A percentile compares a stretch with the other conserved stretches of the same genome.
These are phyloP conservation scores for Scaptomyza tumidula DNA, from an alignment of 2,888 invertebrate genomes.

Conservation along the genomic window DNA sequence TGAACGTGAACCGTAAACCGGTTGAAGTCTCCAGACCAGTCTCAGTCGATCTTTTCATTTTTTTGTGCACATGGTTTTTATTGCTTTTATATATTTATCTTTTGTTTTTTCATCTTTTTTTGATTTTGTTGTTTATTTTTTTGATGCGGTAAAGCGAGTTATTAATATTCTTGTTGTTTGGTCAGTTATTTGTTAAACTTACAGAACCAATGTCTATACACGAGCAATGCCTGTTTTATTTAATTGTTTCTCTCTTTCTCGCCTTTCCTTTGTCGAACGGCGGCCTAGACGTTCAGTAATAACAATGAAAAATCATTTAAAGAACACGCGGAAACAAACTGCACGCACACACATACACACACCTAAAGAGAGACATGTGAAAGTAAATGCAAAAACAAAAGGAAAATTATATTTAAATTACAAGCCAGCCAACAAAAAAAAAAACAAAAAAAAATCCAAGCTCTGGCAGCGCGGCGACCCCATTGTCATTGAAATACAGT, in stretches of 20 bases:
- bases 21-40: slow-evolving; percentile 29
- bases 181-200: slow-evolving; percentile 26
- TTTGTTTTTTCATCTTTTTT: slow-evolving; percentile 14
- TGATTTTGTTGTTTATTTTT: slow-evolving; percentile 7
- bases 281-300: slow-evolving; percentile 32
- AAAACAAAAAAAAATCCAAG: slow-evolving; percentile 33
- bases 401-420: slow-evolving; percentile 32
- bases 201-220: slow-evolving; percentile 17
- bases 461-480: slow-evolving; percentile 53
- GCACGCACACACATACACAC: slow-evolving; percentile 2
- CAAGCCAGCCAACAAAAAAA: slow-evolving; percentile 25
- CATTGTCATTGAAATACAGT: slow-evolving; percentile 78
- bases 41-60: slow-evolving; percentile 18
- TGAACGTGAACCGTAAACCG: slow-evolving; percentile 56
- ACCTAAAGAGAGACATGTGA: slow-evolving; percentile 30
- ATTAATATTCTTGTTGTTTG: slow-evolving; percentile 36
- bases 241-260: slow-evolving; percentile 2
- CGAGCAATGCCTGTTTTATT: slow-evolving; percentile 9
- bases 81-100: slow-evolving; percentile 41
- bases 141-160: slow-evolving; percentile 27
- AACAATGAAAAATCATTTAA: slow-evolving; percentile 29
- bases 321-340: slow-evolving; percentile 35
- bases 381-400: slow-evolving; percentile 26
- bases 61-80: slow-evolving; percentile 50
- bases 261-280: neutral